Evolutionary conservation across 2,888 invertebrate genomes (phyloP).

Genomic region (Xestoiulus laeticollis): DNA sequence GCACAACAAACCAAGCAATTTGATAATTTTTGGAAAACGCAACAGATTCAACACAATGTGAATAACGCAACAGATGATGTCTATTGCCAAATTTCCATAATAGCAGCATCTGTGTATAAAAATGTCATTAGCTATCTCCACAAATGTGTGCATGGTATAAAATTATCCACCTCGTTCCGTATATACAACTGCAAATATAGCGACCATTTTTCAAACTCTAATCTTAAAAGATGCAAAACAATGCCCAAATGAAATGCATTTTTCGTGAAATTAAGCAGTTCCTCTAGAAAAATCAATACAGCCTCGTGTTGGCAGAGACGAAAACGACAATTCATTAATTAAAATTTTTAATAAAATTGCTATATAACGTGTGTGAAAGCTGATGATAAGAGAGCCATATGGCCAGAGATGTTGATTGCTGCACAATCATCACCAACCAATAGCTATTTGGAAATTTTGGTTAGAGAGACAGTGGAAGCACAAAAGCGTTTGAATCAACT

Average conservation of each 20-base stretch:
- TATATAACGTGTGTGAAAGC: neutral
- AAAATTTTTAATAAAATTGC: slow-evolving; percentile 7
- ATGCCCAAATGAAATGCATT: neutral
- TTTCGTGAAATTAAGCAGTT: neutral
- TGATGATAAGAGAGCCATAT: neutral
- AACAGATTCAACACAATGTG: too few species aligned
- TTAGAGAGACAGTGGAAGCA: neutral
- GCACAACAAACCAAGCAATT: too few species aligned
- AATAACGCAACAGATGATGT: neutral
- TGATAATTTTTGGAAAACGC: too few species aligned
- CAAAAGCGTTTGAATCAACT: neutral
- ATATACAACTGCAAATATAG: neutral
- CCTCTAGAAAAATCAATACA: neutral
- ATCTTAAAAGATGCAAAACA: neutral
- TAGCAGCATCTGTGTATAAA: neutral
- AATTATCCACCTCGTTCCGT: neutral
- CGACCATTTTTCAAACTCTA: neutral
- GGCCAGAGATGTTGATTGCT: neutral
- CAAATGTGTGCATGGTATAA: neutral
- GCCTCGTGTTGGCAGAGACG: neutral
- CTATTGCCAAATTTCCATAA: too few species aligned
- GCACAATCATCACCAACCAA: neutral
- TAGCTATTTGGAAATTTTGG: neutral
- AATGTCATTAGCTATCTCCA: neutral
- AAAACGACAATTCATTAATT: neutral